Base-by-base conservation (phyloP, 2,113 vertebrate genomes). In the Nesogale talazaci region DNA sequence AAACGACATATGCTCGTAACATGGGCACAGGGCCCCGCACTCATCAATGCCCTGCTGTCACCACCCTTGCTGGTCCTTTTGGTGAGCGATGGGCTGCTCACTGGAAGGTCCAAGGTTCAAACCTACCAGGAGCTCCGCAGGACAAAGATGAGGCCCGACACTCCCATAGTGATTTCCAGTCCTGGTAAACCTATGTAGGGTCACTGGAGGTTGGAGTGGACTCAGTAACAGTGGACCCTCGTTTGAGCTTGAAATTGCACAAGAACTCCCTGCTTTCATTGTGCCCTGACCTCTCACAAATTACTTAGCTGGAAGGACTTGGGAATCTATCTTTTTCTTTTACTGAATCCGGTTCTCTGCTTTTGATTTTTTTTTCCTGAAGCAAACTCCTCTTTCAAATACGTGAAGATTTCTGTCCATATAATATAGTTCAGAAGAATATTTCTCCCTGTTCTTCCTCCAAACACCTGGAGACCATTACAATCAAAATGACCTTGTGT, bases 291-390 rank as follows among this genome's bases (percentile, higher is more conserved):
- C 17, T 40, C 56, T 75, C 67, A 46, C 79, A 85, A 87, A 84
- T 76, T 78, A 57, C 36, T 22, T 89, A 89, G 40, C 69, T 5
- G 0, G 19, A 83, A 79, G 36, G 94, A 36, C 38, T 25, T 85
- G 46, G 46, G 61, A 79, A 91, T 90, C 86, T 82, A 23, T 92
- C 59, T 94, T 91, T 72, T 59, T 92, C 90, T 93, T 25, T 86
- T 76, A 69, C 63, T 70, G 75, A 89, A 91, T 91, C 80, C 76
- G 9, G 76, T 42, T n/a, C 19, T 52, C 57, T 90, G 36, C 25
- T 86, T 86, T 88, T 27, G 14, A n/a, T 90, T 94, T 56, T 46
- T 94, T 90, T 94, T 56, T 46, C 93, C 61, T 78, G 63, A 95
- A 85, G 69, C 52, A 88, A 56, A 89, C 89, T 83, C 46, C 70